phyloP scores from a whole-genome alignment of 1,140 invertebrate species.

The Cydia fagiglandana region DNA sequence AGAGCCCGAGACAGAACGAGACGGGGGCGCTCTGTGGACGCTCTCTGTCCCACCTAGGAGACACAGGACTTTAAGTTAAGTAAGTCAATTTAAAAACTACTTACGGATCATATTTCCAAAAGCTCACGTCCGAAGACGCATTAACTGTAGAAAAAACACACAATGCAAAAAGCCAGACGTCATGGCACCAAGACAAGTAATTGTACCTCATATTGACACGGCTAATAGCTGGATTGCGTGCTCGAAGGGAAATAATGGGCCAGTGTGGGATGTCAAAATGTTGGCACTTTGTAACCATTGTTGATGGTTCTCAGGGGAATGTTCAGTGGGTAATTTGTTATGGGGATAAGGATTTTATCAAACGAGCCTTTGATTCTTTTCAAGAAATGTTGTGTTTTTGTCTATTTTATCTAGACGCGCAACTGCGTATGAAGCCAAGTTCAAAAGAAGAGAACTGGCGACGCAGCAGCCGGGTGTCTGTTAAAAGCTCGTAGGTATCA shows the following conservation, averaged over 20 bases:
- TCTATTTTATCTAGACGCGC: no score
- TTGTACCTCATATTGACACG: constrained; percentile 22
- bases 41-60: no score
- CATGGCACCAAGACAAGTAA: constrained; percentile 31
- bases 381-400: not conserved
- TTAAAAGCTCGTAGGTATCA: no score
- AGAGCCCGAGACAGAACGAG: no score
- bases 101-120: not conserved
- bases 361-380: not conserved
- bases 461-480: no score
- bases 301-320: constrained; percentile 16
- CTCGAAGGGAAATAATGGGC: constrained; percentile 11
- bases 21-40: no score
- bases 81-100: not conserved
- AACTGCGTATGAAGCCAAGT: no score
- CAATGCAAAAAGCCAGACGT: constrained; percentile 30
- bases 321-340: constrained; percentile 9
- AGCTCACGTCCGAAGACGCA: not conserved
- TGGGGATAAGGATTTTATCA: not conserved
- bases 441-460: no score
- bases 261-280: constrained; percentile 29
- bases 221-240: constrained; percentile 29
- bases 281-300: constrained; percentile 28
- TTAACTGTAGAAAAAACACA: constrained; percentile 21
- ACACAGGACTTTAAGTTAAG: no score